These are phyloP conservation scores for Leucoraja erinaceus DNA, from an alignment of 2,113 vertebrate genomes.

Conservation along the genomic window DNA sequence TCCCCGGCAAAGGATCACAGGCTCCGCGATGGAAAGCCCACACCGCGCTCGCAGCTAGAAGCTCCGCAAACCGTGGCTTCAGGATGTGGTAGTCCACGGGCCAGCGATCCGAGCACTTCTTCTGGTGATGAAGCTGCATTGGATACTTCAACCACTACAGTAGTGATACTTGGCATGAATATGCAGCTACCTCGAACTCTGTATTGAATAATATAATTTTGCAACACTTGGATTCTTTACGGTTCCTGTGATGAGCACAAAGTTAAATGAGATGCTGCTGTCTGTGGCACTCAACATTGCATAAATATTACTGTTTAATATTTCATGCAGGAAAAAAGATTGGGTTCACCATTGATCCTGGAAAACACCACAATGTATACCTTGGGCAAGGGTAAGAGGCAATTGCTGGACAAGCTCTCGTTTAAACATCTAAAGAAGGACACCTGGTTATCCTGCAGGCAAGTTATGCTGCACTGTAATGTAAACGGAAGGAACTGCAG, in stretches of 20 bases:
- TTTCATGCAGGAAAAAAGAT: conserved; percentile 61
- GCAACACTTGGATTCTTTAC: not conserved
- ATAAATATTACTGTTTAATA: conserved; percentile 5
- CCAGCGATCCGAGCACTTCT: no score
- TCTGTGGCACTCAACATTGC: not conserved
- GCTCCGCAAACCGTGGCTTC: no score
- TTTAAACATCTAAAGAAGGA: conserved; percentile 75
- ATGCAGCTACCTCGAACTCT: not conserved
- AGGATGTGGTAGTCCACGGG: no score
- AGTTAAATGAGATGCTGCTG: not conserved
- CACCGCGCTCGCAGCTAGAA: no score
- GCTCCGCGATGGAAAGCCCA: no score
- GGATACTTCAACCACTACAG: not conserved
- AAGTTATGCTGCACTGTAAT: conserved; percentile 41
- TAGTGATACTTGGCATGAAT: not conserved
- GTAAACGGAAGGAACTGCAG: no score
- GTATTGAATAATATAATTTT: not conserved
- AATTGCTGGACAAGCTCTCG: conserved; percentile 66
- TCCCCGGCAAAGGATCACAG: no score
- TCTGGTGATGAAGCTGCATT: not conserved
- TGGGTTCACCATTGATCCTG: conserved; percentile 72
- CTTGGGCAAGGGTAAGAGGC: conserved; percentile 75
- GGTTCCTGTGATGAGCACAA: not conserved
- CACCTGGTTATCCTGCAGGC: conserved; percentile 84
- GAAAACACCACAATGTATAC: conserved; percentile 70